A percentile compares a stretch with the other conserved stretches of the same genome.
These are phyloP conservation scores for Tribolium freemani DNA, from an alignment of 2,888 invertebrate species.

Conservation along the genomic window DNA sequence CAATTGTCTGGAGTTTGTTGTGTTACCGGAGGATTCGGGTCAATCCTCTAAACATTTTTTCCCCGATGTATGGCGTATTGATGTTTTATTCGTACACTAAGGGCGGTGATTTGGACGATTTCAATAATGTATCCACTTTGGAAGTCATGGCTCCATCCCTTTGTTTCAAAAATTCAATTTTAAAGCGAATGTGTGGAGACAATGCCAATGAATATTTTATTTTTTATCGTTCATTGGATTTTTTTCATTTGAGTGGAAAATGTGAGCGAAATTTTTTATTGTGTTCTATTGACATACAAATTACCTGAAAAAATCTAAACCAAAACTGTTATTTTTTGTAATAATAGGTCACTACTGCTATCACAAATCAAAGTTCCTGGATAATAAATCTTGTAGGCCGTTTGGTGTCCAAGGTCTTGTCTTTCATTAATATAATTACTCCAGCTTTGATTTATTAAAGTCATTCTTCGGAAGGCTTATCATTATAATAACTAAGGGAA, in stretches of 20 bases:
- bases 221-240: not conserved
- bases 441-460: too few species aligned
- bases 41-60: not conserved
- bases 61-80: not conserved
- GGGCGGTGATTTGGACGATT: not conserved
- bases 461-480: too few species aligned
- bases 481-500: too few species aligned
- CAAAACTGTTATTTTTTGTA: too few species aligned
- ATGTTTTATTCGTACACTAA: not conserved
- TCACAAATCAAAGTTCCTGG: too few species aligned
- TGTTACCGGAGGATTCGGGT: not conserved
- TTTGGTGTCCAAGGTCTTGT: too few species aligned
- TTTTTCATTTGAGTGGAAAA: not conserved
- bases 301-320: too few species aligned
- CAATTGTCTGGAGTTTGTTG: not conserved
- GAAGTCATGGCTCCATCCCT: not conserved
- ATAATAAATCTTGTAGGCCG: too few species aligned
- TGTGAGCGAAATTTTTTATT: not conserved
- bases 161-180: slow-evolving; percentile 3
- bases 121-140: not conserved
- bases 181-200: not conserved
- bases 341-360: too few species aligned
- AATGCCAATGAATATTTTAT: not conserved
- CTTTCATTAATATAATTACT: too few species aligned
- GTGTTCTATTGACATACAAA: not conserved